Evolutionary conservation across 2,113 vertebrate species (phyloP).

Genomic region (Corvus cornix): DNA sequence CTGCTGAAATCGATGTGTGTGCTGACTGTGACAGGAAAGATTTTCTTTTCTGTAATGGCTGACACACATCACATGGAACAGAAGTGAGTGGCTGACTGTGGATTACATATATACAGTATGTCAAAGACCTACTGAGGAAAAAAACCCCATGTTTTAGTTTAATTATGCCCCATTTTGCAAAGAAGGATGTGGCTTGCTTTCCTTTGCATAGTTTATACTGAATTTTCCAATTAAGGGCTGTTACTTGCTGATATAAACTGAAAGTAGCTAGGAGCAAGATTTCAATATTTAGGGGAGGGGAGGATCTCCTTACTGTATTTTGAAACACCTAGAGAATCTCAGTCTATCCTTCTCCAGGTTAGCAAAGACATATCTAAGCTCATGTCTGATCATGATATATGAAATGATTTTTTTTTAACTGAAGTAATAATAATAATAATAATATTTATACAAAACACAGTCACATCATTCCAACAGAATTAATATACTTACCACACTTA

Average conservation of each 20-base stretch:
- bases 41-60: not conserved
- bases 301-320: not conserved
- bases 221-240: not conserved
- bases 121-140: not conserved
- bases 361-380: not conserved
- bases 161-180: not conserved
- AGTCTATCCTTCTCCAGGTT: not conserved
- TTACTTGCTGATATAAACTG: not conserved
- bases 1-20: accelerated
- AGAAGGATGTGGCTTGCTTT: not conserved
- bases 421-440: not conserved
- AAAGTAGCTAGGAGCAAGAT: not conserved
- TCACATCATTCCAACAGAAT: not conserved
- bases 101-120: not conserved
- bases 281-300: not conserved
- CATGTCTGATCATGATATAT: not conserved
- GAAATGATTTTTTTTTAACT: not conserved
- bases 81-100: not conserved
- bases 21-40: not conserved
- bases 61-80: not conserved
- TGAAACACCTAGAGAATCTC: not conserved
- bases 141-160: not conserved
- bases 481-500: not conserved
- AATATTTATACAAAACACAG: not conserved
- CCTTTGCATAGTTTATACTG: not conserved